Percentiles rank a stretch among this genome's conserved stretches.
phyloP scores from a whole-genome alignment of 2,888 invertebrate genomes.

The Trichogramma evanescens region DNA sequence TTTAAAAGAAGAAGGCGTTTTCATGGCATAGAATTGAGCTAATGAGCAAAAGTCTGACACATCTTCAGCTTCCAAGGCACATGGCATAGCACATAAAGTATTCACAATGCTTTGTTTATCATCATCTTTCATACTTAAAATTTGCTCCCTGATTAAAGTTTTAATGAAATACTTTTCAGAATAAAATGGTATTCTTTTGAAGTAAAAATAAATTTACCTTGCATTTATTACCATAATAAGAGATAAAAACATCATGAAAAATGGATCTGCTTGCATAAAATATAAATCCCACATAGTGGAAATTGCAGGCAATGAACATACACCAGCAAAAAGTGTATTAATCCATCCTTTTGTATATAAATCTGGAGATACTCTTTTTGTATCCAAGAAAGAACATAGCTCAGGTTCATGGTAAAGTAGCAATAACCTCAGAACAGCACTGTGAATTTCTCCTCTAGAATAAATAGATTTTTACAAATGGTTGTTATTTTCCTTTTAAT shows the following conservation, averaged over 20 bases:
- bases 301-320: slow-evolving; percentile 78
- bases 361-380: slow-evolving; percentile 87
- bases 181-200: background rate
- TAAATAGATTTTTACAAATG: slow-evolving; percentile 5
- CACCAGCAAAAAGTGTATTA: slow-evolving; percentile 80
- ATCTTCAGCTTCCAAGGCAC: slow-evolving; percentile 85
- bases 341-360: slow-evolving; percentile 86
- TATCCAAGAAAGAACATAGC: slow-evolving; percentile 92
- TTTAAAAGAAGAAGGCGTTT: slow-evolving; percentile 88
- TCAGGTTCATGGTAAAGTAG: slow-evolving; percentile 97
- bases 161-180: background rate
- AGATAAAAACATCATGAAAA: slow-evolving; percentile 90
- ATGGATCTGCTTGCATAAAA: slow-evolving; percentile 92
- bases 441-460: slow-evolving; percentile 50
- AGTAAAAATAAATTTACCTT: slow-evolving; percentile 47
- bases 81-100: slow-evolving; percentile 68
- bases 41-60: slow-evolving; percentile 94
- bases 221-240: slow-evolving; percentile 94
- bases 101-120: slow-evolving; percentile 63
- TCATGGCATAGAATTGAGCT: slow-evolving; percentile 90
- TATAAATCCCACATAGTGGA: slow-evolving; percentile 95
- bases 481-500: background rate
- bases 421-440: slow-evolving; percentile 59
- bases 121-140: slow-evolving; percentile 69
- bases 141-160: slow-evolving; percentile 58